These are phyloP conservation scores for Meloidogyne hapla DNA, from an alignment of 1,140 invertebrate genomes.

Conservation along the genomic window DNA sequence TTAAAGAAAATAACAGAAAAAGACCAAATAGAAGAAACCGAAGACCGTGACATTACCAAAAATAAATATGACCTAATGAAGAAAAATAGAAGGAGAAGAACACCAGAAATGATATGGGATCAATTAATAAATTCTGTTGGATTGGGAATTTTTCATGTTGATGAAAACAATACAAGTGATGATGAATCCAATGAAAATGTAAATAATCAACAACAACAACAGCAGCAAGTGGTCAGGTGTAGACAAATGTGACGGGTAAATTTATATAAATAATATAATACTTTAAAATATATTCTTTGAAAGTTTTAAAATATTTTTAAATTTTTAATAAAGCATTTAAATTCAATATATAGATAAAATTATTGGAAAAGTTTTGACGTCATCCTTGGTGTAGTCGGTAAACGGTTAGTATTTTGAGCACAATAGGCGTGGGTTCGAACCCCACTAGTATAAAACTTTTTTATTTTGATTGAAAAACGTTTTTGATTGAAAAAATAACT, in stretches of 20 bases:
- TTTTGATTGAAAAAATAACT: neutral
- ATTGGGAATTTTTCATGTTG: slow-evolving; percentile 18
- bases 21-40: slow-evolving; percentile 22
- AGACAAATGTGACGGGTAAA: slow-evolving; percentile 10
- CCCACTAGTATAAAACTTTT: neutral
- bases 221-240: slow-evolving; percentile 15
- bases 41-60: slow-evolving; percentile 25
- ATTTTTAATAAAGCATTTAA: slow-evolving; percentile 4
- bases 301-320: neutral
- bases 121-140: slow-evolving; percentile 24
- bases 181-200: neutral
- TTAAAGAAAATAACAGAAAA: slow-evolving; percentile 24
- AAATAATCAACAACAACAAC: neutral
- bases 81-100: slow-evolving; percentile 22
- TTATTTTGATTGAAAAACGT: neutral
- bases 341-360: neutral
- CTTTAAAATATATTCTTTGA: neutral
- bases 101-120: slow-evolving; percentile 27
- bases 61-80: slow-evolving; percentile 25
- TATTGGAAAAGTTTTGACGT: neutral
- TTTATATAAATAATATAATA: neutral
- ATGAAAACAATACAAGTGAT: slow-evolving; percentile 7
- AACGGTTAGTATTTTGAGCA: neutral
- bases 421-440: neutral
- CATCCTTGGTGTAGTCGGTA: neutral